A percentile compares a stretch with the other conserved stretches of the same genome.
Conservation (phyloP, 2,113 vertebrate genomes). For the Alethe castanea region DNA sequence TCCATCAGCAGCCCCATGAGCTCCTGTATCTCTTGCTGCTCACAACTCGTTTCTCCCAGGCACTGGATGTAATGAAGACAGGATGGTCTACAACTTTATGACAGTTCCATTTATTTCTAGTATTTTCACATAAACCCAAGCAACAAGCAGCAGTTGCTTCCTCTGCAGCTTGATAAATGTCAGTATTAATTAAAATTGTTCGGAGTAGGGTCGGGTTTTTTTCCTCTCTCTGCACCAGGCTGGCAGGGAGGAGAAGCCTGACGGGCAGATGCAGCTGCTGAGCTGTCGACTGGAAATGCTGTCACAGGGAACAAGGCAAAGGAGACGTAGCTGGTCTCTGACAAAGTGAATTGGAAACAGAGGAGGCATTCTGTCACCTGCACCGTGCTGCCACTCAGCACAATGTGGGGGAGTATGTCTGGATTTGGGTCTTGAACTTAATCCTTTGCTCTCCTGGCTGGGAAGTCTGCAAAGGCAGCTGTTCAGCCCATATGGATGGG, state of each 20-base stretch:
- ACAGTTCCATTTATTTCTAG: constrained; percentile 64
- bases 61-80: constrained; percentile 44
- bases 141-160: constrained; percentile 55
- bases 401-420: neutral
- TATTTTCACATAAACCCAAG: constrained; percentile 50
- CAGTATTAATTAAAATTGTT: constrained; percentile 69
- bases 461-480: constrained; percentile 53
- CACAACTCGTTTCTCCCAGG: constrained; percentile 21
- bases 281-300: constrained; percentile 47
- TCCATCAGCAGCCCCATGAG: neutral
- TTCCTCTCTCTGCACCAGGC: neutral
- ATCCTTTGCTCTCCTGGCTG: constrained; percentile 17
- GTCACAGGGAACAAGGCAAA: neutral
- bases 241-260: constrained; percentile 49
- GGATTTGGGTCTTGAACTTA: constrained; percentile 28
- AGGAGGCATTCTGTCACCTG: constrained; percentile 47
- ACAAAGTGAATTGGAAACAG: constrained; percentile 26
- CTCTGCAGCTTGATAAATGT: constrained; percentile 64
- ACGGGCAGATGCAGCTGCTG: constrained; percentile 50
- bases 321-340: neutral
- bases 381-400: neutral
- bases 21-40: neutral
- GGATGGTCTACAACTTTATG: constrained; percentile 46
- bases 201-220: neutral
- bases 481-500: constrained; percentile 43